Evolutionary conservation across 2,113 vertebrate genomes (phyloP).

Genomic region (Bubo scandiacus): DNA sequence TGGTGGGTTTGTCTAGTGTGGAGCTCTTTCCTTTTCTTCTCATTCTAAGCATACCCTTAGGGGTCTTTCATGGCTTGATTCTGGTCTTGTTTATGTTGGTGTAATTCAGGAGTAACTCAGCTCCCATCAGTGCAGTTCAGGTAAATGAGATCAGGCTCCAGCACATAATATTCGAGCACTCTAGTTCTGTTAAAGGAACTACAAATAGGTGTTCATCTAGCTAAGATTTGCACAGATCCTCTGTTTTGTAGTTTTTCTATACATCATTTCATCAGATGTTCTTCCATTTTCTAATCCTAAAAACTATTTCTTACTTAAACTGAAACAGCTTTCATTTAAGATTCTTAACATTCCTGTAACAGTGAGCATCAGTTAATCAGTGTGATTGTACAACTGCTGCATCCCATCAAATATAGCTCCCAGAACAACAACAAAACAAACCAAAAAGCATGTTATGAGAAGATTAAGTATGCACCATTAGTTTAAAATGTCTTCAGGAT

Average conservation of each 20-base stretch:
- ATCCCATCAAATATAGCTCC: background rate
- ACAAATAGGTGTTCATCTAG: background rate
- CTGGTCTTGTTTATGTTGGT: conserved; percentile 3
- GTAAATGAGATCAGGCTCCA: background rate
- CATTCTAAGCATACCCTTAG: background rate
- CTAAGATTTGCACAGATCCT: background rate
- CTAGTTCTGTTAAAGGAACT: background rate
- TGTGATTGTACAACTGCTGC: background rate
- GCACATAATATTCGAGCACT: background rate
- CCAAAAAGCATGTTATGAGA: background rate
- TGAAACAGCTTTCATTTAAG: background rate
- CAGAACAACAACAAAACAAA: background rate
- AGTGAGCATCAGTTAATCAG: background rate
- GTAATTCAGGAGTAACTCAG: background rate
- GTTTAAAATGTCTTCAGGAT: conserved; percentile 16
- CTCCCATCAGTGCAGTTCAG: background rate
- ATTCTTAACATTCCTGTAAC: background rate
- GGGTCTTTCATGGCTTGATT: background rate
- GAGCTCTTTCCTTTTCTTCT: background rate
- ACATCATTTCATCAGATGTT: background rate
- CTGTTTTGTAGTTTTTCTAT: background rate
- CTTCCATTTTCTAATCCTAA: background rate
- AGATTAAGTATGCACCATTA: background rate
- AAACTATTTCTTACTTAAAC: background rate
- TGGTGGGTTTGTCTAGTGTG: background rate